phyloP scores from a whole-genome alignment of 1,140 invertebrate species.

The Euura saliciscinereae region DNA sequence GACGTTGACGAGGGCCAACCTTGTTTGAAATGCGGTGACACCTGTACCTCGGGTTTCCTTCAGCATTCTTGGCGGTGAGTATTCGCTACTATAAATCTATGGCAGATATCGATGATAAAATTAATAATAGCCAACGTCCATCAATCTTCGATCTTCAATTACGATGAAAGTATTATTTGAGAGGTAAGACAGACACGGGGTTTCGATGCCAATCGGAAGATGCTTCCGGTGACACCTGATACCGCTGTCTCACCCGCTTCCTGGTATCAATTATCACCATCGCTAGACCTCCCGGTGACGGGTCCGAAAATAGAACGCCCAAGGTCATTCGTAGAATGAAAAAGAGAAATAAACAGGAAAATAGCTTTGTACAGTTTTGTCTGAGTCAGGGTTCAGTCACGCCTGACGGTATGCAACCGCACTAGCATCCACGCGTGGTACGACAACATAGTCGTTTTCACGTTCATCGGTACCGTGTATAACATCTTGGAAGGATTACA shows the following conservation, averaged over 20 bases:
- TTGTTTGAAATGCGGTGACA: slow-evolving; percentile 79
- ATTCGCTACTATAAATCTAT: slow-evolving; percentile 14
- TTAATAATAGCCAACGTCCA: too few species aligned
- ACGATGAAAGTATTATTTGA: slow-evolving; percentile 24
- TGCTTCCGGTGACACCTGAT: neutral
- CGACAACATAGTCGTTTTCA: neutral
- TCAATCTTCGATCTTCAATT: slow-evolving; percentile 9
- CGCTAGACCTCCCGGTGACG: neutral
- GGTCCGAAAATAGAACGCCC: too few species aligned
- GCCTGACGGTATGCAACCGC: neutral
- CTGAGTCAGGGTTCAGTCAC: neutral
- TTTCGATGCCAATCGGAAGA: neutral
- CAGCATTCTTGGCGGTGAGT: slow-evolving; percentile 85
- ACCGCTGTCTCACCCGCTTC: neutral
- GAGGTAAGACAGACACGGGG: too few species aligned
- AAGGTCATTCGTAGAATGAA: too few species aligned
- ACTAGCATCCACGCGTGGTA: neutral
- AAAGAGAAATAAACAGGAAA: too few species aligned
- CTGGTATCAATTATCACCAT: neutral
- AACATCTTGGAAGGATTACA: neutral
- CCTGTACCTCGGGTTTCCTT: slow-evolving; percentile 76
- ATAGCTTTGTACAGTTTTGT: neutral
- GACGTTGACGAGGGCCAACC: slow-evolving; percentile 86
- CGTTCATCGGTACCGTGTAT: neutral
- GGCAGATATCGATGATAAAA: too few species aligned